Percentiles rank a stretch among this genome's conserved stretches.
phyloP scores from a whole-genome alignment of 2,888 invertebrate genomes.

The Cephus pygmeus region DNA sequence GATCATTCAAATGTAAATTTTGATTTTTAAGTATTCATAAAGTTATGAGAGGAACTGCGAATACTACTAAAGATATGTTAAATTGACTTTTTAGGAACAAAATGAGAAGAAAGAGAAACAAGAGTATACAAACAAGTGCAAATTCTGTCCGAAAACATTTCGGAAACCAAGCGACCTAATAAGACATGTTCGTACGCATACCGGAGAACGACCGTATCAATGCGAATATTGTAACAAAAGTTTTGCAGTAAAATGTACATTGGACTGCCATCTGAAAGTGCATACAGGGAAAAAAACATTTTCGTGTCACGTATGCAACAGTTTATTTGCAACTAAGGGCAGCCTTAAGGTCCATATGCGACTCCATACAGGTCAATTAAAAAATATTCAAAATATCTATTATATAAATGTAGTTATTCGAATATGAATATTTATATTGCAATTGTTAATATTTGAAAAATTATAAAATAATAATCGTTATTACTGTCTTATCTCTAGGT shows the following conservation, averaged over 20 bases:
- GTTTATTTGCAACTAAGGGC: conserved; percentile 74
- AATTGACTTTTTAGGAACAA: conserved; percentile 3
- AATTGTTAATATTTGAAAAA: conserved; percentile 3
- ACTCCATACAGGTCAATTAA: conserved; percentile 70
- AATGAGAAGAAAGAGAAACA: conserved; percentile 42
- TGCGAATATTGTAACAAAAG: conserved; percentile 69
- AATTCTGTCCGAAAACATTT: conserved; percentile 74
- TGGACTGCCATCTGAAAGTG: conserved; percentile 72
- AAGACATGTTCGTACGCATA: conserved; percentile 76
- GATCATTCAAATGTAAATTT: conserved; percentile 38
- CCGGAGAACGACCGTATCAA: conserved; percentile 75
- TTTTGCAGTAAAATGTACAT: conserved; percentile 76
- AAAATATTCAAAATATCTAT: background rate
- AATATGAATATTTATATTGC: conserved; percentile 10
- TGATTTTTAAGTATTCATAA: background rate
- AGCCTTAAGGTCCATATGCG: conserved; percentile 77
- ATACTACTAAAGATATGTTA: background rate
- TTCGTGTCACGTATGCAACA: conserved; percentile 73
- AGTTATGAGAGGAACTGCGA: conserved; percentile 7
- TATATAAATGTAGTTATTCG: background rate
- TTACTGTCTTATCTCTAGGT: conserved; percentile 56
- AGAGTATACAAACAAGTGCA: conserved; percentile 68
- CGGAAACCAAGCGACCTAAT: conserved; percentile 76
- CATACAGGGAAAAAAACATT: conserved; percentile 71
- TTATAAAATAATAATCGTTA: conserved; percentile 8